These are phyloP conservation scores for Aphis gossypii DNA, from an alignment of 1,140 invertebrate genomes.

Conservation along the genomic window DNA sequence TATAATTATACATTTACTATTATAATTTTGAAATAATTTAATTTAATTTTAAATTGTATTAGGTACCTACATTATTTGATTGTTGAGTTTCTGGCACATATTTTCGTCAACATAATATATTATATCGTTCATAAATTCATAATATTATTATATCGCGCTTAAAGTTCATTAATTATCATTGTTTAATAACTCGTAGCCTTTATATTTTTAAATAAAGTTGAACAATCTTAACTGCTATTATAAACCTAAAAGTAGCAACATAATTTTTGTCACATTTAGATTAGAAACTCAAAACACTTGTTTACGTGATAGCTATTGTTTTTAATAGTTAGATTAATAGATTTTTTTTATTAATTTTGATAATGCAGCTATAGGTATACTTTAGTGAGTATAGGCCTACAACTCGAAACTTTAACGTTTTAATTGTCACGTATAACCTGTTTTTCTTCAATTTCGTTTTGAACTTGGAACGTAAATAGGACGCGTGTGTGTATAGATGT, in stretches of 20 bases:
- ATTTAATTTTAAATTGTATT: not conserved
- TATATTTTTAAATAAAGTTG: not conserved
- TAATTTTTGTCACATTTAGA: not conserved
- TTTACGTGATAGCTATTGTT: not conserved
- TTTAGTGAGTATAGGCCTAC: too few species aligned
- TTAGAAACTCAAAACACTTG: not conserved
- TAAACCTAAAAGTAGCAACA: not conserved
- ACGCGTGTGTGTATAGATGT: not conserved
- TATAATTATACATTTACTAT: not conserved
- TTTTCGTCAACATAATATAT: not conserved
- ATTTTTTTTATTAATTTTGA: not conserved
- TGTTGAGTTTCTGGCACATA: not conserved
- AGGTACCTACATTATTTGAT: not conserved
- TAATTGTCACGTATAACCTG: not conserved
- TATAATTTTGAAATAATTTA: not conserved
- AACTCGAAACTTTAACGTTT: not conserved
- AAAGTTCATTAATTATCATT: not conserved
- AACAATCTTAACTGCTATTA: not conserved
- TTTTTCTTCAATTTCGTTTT: not conserved
- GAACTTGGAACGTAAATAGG: not conserved
- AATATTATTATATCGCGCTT: not conserved
- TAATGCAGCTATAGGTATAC: not conserved
- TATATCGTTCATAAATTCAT: not conserved
- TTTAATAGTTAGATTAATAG: not conserved
- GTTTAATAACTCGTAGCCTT: not conserved